Evolutionary conservation across 1,140 invertebrate genomes (phyloP).

Genomic region (Bathynomus jamesi): DNA sequence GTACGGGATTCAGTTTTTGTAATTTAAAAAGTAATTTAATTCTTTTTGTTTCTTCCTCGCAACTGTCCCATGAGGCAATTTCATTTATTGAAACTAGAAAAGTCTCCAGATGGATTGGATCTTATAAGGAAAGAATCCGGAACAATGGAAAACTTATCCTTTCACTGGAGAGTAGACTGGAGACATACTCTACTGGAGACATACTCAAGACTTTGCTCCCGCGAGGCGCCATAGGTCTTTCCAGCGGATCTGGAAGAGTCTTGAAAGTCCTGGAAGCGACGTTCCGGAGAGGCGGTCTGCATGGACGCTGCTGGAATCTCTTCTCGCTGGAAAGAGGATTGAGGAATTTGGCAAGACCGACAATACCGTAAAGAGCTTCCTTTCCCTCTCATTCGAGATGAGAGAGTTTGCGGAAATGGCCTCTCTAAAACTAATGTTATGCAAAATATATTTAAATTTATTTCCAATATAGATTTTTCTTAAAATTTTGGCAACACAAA

Average conservation of each 20-base stretch:
- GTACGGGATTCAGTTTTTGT: too few relatives aligned
- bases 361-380: neutral
- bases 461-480: neutral
- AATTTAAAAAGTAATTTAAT: too few relatives aligned
- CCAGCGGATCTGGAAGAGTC: neutral
- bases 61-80: neutral
- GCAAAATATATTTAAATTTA: neutral
- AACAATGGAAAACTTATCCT: neutral
- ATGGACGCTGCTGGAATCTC: neutral
- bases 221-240: neutral
- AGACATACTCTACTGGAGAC: neutral
- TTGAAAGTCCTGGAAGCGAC: neutral
- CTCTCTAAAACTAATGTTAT: neutral
- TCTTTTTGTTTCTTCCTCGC: too few relatives aligned
- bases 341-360: neutral
- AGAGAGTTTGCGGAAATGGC: neutral
- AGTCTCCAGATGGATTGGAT: neutral
- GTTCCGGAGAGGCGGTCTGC: neutral
- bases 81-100: neutral
- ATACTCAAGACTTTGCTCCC: neutral
- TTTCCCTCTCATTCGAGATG: neutral
- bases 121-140: neutral
- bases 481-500: too few relatives aligned
- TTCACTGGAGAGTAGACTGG: neutral
- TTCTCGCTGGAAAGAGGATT: neutral